Base-by-base conservation (phyloP, 2,797 vertebrate genomes). In the Halcyon chelicuti region DNA sequence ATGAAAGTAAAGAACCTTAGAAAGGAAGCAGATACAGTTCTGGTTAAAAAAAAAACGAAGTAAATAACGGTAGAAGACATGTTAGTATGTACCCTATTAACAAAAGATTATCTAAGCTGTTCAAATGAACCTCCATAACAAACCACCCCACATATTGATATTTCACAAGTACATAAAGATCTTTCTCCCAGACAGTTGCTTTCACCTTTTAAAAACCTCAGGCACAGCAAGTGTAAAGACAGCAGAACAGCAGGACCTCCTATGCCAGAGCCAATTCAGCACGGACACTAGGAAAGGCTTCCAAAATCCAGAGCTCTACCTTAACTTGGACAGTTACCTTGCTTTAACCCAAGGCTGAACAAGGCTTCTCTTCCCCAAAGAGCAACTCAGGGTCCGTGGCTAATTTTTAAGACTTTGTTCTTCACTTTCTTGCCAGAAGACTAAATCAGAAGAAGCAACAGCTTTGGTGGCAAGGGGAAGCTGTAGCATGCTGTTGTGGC, bases 1-100 rank as follows among this genome's bases (percentile, higher is more conserved):
- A 98, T 17, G 98, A 98, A 90, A 99, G 98, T n/a, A 99, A 96
- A 29, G 98, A 98, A 95, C 98, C 99, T 99, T 75, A 33, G 81
- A 84, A 92, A 85, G 54, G 60, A 96, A 95, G 58, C 67, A 96
- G 49, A 93, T 7, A 93, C 11, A 76, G 33, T 42, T 54, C 11
- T 88, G 26, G 62, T 92, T 67, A 55, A 78, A 77, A 85, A 40
- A 76, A 81, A 33, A 35, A 0, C 6, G 9, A 16, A 8, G 7
- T 33, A 85, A 74, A 29, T 20, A 0, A 42, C 57, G 21, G 14
- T 2, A 65, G 14, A 66, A 42, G 8, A 49, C 0, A 0, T 13
- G 4, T 58, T 31, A 33, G 10, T 3, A 46, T 14, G 19, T 9
- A 11, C 9, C 10, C 5, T 58, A 14, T n/a, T 20, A 67, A n/a